Evolutionary conservation across 1,140 invertebrate genomes (phyloP).

Genomic region (Stegodyphus dumicola): DNA sequence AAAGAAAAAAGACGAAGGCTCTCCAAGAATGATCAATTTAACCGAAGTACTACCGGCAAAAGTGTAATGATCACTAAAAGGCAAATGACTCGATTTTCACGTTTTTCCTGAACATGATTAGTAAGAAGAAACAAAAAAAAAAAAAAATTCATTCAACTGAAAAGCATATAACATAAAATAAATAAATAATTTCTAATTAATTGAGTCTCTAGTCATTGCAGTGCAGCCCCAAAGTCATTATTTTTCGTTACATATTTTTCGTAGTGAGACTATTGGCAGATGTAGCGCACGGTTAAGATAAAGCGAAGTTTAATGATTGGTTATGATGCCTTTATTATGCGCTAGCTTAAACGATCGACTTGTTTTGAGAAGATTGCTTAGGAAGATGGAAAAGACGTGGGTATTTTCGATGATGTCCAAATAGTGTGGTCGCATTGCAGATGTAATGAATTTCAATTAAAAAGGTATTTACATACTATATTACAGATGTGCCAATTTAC

Average conservation of each 20-base stretch:
- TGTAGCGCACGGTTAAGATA: slow-evolving; percentile 16
- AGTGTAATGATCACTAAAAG: no score
- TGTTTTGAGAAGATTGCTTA: no score
- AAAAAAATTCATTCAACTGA: neutral
- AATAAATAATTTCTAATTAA: slow-evolving; percentile 9
- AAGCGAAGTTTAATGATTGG: slow-evolving; percentile 34
- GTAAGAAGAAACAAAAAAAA: neutral
- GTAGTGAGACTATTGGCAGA: slow-evolving; percentile 18
- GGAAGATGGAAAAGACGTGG: no score
- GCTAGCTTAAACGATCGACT: neutral
- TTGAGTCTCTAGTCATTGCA: neutral
- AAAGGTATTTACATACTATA: no score
- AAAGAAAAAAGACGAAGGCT: no score
- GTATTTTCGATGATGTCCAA: no score
- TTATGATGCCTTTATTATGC: slow-evolving; percentile 30
- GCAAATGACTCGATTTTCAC: neutral
- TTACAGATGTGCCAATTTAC: no score
- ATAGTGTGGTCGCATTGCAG: no score
- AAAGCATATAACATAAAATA: neutral
- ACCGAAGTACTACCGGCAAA: no score
- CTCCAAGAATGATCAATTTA: no score
- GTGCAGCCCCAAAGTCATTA: slow-evolving; percentile 3
- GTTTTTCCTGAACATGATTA: neutral
- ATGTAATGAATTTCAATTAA: no score
- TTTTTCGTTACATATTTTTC: slow-evolving; percentile 16